Evolutionary conservation across 2,113 vertebrate species (phyloP).

Genomic region (Nycticryphes semicollaris): DNA sequence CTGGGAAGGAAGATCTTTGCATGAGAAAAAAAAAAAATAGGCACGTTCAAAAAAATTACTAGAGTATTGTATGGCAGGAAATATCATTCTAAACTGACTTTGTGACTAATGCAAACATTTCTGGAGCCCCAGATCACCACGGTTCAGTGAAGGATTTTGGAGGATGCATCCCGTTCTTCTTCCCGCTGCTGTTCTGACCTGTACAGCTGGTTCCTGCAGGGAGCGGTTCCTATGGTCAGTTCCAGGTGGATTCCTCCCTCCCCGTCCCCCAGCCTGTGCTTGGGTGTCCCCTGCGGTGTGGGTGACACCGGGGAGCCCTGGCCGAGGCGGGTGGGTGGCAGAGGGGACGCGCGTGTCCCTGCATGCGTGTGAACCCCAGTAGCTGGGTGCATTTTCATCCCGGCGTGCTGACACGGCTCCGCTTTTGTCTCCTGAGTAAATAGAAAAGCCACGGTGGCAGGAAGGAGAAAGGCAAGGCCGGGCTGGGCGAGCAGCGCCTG

Average conservation of each 20-base stretch:
- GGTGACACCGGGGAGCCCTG: not conserved
- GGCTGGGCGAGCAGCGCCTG: conserved; percentile 81
- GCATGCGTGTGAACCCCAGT: not conserved
- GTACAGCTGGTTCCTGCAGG: rapidly evolving
- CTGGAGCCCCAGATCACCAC: rapidly evolving
- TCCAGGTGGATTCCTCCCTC: not conserved
- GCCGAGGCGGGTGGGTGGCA: not conserved
- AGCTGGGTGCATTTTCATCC: not conserved
- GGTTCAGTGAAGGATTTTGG: not conserved
- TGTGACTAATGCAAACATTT: rapidly evolving
- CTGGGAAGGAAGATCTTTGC: not conserved
- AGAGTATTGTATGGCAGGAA: not conserved
- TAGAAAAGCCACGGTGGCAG: conserved; percentile 70
- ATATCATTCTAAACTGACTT: not conserved
- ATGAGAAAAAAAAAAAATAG: rapidly evolving
- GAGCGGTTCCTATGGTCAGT: rapidly evolving
- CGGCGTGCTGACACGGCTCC: conserved; percentile 40
- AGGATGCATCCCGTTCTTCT: not conserved
- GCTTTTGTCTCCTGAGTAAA: conserved; percentile 72
- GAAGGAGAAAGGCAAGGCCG: conserved; percentile 73
- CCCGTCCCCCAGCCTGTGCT: rapidly evolving
- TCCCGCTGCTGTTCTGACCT: not conserved
- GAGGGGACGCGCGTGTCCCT: not conserved
- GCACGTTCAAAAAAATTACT: not conserved
- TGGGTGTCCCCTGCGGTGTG: rapidly evolving